Base-by-base conservation (phyloP, 2,113 vertebrate species). In the Ranitomeya variabilis region DNA sequence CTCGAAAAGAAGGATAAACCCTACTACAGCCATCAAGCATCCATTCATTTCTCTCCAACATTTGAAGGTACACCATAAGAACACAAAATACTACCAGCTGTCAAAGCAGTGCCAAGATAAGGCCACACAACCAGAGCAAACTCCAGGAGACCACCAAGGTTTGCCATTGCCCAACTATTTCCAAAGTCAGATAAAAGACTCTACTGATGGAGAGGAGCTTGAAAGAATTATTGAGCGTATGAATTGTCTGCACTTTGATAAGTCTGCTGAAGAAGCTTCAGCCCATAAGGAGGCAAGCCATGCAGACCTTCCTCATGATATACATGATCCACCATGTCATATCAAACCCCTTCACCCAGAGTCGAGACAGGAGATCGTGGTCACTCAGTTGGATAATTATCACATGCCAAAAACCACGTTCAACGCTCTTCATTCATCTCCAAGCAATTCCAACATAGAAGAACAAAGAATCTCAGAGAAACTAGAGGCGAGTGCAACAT, bases 31-130 rank as follows among this genome's bases (percentile, higher is more conserved):
- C 21, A 93, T 96, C 51, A 86, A 90, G 12, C 95, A 95, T 54
- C 93, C 93, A 9, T 96, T 95, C 0, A 90, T 95, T 88, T 93
- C 93, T 89, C 90, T 93, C 85, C 91, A 92, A 87, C 93, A 94
- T 67, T 86, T 95, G 12, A 82, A 45, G 18, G 84, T 91, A 0
- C 66, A 85, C 62, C 92, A 93, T 0, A 77, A 91, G 82, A 80
- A 86, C 88, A 93, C 92, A 1, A 87, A 1, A 4, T 95, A 96
- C 83, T 94, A 93, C 82, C 92, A 93, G 90, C 85, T 93, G 45
- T 93, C 93, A 0, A 80, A 92, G 14, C 80, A 82, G 23, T 21
- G 31, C 16, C 59, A 6, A 37, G 45, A 64, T 45, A 9, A 21
- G 19, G 31, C n/a, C 57, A 45, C 15, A 19, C 9, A 9, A 55